Base-by-base conservation (phyloP, 2,113 vertebrate genomes). In the Motacilla alba region DNA sequence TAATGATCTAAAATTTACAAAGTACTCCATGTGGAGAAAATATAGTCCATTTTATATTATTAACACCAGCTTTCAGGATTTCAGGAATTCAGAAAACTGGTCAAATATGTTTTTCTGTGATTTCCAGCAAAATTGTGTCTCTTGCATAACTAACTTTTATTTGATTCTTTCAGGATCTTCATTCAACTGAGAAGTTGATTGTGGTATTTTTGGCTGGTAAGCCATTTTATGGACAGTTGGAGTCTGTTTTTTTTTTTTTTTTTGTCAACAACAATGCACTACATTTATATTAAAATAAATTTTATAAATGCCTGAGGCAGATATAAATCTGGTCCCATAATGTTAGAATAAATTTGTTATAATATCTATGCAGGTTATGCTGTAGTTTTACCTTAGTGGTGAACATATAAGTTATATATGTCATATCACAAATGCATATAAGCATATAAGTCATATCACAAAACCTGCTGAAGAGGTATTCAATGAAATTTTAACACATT, bases 211-310 rank as follows among this genome's bases (percentile, higher is more conserved):
- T 76, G 9, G 1, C 22, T 37, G 69, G 46, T 26, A 83, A 93
- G 58, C 3, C 10, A 73, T 15, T 33, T 63, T 59, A n/a, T 56
- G 15, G 44, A 27, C 2, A 53, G 9, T 43, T 66, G 15, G 6
- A 86, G 7, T 21, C 15, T 24, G 26, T 2, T 3, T 35, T 35
- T 2, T 3, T 3, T 35, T 35, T 2, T 3, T 4, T 37, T 82
- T 75, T 88, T 16, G 4, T 33, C 31, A 63, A 64, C 37, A 70
- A 33, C 6, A 50, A 52, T 39, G 21, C 9, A 58, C 10, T 63
- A 28, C 3, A 21, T 60, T 56, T 6, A 44, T 56, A 52, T 49
- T 44, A 41, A 58, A 88, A 66, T 31, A 50, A 44, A 41, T 14
- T 19, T 21, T 10, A 5, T 5, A 87, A 78, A 39, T 23, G 4